phyloP scores from a whole-genome alignment of 2,888 invertebrate species.

The Dynastes grantii region DNA sequence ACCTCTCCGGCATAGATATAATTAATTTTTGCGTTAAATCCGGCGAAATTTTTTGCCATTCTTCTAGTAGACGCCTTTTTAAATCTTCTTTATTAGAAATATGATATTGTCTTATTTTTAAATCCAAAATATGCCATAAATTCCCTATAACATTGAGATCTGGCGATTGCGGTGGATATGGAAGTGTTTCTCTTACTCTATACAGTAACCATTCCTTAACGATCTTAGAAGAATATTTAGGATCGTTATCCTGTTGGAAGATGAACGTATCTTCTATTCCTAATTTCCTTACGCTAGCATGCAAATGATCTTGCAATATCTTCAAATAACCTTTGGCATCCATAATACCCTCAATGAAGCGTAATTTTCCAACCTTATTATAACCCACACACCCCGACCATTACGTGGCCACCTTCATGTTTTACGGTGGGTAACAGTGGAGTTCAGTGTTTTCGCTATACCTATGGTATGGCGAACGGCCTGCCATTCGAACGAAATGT shows the following conservation, averaged over 20 bases:
- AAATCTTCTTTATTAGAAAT: background rate
- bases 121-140: conserved; percentile 1
- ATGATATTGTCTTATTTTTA: background rate
- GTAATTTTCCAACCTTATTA: background rate
- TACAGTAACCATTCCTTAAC: background rate
- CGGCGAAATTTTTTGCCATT: too few relatives aligned
- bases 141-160: background rate
- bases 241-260: background rate
- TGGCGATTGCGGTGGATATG: background rate
- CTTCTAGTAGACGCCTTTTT: too few relatives aligned
- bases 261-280: background rate
- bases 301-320: too few relatives aligned
- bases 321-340: background rate
- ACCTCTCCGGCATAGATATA: background rate
- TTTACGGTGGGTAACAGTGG: background rate
- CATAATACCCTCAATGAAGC: background rate
- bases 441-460: background rate
- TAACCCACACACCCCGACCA: background rate
- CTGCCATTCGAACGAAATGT: background rate
- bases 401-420: background rate
- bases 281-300: too few relatives aligned
- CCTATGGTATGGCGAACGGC: background rate
- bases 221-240: background rate
- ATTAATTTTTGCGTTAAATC: background rate
- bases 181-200: background rate